phyloP scores from a whole-genome alignment of 2,888 invertebrate genomes.

The Venustoraphidia nigricollis region DNA sequence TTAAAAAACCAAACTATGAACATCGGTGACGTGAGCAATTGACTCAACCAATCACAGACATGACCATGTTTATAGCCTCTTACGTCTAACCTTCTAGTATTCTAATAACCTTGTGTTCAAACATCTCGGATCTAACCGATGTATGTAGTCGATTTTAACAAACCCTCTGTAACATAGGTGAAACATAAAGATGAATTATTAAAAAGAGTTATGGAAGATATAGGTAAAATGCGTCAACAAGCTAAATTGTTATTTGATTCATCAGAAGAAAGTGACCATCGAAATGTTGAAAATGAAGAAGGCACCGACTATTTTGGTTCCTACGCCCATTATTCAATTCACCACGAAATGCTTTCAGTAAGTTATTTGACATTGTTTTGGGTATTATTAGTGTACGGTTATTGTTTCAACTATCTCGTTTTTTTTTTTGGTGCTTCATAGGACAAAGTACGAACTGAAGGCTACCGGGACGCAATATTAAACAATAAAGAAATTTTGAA shows the following conservation, averaged over 20 bases:
- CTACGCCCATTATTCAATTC: slow-evolving; percentile 83
- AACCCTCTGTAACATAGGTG: slow-evolving; percentile 22
- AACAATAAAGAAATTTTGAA: slow-evolving; percentile 52
- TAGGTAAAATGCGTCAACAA: slow-evolving; percentile 41
- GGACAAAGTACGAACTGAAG: slow-evolving; percentile 73
- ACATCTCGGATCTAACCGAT: too few species aligned
- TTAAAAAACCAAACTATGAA: too few species aligned
- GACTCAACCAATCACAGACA: too few species aligned
- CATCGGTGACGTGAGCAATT: too few species aligned
- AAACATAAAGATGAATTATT: slow-evolving; percentile 41
- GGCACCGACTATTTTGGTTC: slow-evolving; percentile 70
- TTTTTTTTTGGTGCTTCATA: slow-evolving; percentile 18
- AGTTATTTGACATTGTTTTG: slow-evolving; percentile 11
- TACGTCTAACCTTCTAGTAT: too few species aligned
- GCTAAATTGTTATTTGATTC: slow-evolving; percentile 37
- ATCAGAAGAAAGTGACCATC: slow-evolving; percentile 14
- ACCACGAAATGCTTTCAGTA: slow-evolving; percentile 85
- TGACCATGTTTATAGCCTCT: too few species aligned
- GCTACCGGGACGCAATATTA: slow-evolving; percentile 71
- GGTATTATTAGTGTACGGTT: too few species aligned
- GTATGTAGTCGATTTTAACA: too few species aligned
- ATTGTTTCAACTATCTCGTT: too few species aligned
- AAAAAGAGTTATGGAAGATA: slow-evolving; percentile 42
- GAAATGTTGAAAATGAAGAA: slow-evolving; percentile 21
- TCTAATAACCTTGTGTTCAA: too few species aligned